Percentiles rank a stretch among this genome's conserved stretches.
These are phyloP conservation scores for Drosophila santomea DNA, from an alignment of 1,140 invertebrate genomes.

Conservation along the genomic window DNA sequence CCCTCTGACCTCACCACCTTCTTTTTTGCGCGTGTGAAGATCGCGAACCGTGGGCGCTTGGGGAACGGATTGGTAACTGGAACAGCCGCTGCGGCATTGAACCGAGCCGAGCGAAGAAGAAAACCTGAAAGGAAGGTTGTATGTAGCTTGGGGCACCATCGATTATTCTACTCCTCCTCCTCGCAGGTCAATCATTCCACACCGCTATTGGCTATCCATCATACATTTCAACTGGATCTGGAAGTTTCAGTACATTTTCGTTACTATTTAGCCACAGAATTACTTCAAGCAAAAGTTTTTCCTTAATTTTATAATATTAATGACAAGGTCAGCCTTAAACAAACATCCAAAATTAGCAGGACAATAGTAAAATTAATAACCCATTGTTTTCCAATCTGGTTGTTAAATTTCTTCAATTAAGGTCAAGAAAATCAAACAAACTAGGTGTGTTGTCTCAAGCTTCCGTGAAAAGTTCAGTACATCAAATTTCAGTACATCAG, in stretches of 20 bases:
- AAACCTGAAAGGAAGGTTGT: constrained; percentile 24
- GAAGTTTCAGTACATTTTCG: not conserved
- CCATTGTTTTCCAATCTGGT: too few species aligned
- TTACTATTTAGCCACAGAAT: too few species aligned
- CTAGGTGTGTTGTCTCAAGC: not conserved
- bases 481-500: not conserved
- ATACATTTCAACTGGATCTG: not conserved
- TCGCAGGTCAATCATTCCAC: constrained; percentile 20
- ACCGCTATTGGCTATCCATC: not conserved
- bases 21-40: constrained; percentile 58
- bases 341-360: too few species aligned
- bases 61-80: constrained; percentile 67
- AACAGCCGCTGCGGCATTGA: constrained; percentile 47
- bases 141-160: not conserved
- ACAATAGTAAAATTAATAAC: too few species aligned
- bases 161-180: constrained; percentile 10
- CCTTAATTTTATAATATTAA: too few species aligned
- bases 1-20: constrained; percentile 10
- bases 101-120: constrained; percentile 24
- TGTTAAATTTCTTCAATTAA: not conserved
- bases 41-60: constrained; percentile 57
- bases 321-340: too few species aligned
- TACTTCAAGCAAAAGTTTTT: too few species aligned
- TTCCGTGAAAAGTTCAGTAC: not conserved
- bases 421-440: not conserved